Evolutionary conservation across 2,797 vertebrate species (phyloP), one percentile per base, ranked within the genome.

Genomic region (Pangasius krempfi): DNA sequence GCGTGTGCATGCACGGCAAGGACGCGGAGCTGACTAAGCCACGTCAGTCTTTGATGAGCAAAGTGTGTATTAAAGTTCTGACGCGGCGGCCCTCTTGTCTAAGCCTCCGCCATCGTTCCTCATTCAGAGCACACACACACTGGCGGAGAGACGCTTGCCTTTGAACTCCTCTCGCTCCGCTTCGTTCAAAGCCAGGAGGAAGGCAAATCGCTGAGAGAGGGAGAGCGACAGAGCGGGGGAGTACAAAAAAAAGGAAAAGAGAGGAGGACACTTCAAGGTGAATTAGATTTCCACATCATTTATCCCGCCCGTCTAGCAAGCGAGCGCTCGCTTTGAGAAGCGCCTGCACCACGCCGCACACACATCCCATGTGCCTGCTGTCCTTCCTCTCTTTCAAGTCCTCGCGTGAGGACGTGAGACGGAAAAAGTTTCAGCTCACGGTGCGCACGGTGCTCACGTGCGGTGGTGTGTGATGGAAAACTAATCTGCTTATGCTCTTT

Each of bases 201-300:
- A 94, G 91, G 93, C 92, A 95, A 93, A 94, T 94, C 94, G 91
- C 91, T 60, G 88, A 87, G 64, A 89, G 85, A 88, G 87, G n/a
- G 84, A 81, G 83, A 88, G 85, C 58, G 88, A 80, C 90, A 90
- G 90, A 92, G 70, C 83, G 83, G 83, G 83, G 52, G 86, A 82
- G 89, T 52, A 60, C 33, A 68, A 84, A 52, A 66, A 87, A 84
- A 90, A 88, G 54, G 58, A 88, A 40, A 86, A 73, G 47, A 89
- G 87, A 94, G 93, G 95, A 94, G 95, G 95, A 96, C 96, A 95
- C 95, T 96, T 97, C 95, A 97, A 97, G 97, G 97, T 96, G 95
- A 97, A 97, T 95, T 97, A 95, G 91, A 97, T 97, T 97, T 97
- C 95, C 95, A 97, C 96, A 97, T 95, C 88, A 94, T 96, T 96